Evolutionary conservation across 2,113 vertebrate genomes (phyloP), one percentile per base, ranked within the genome.

Genomic region (Antigone vipio): DNA sequence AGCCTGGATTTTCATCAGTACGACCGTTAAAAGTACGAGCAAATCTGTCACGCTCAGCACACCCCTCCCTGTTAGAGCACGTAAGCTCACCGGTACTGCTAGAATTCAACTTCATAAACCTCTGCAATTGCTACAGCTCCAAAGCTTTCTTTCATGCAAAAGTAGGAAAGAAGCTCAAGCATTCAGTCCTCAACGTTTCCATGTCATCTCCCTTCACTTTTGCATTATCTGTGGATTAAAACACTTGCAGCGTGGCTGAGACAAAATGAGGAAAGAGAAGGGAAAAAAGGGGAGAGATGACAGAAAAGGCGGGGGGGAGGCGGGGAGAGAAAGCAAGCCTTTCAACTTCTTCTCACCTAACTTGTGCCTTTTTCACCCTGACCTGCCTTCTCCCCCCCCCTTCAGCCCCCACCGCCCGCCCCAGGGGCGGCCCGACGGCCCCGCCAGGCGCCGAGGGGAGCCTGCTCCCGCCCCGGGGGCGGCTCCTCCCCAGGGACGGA

Each of bases 311-410:
- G 3, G 3, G 6, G 1, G 6, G 12, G 40, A 19, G 11, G 30
- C 2, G 10, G 1, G 21, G 9, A 7, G 18, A 18, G 3, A 1
- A 22, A n/a, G 29, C n/a, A 12, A 44, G 2, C 27, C 24, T 2
- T 1, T 0, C 5, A 22, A 15, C 56, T 63, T 53, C 5, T 30
- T 18, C 26, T 13, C 38, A 1, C 17, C 40, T 0, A 15, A 20
- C 53, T 47, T 16, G 0, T 1, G 5, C 6, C 40, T 6, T 24
- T 20, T 2, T 12, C 0, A 2, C 8, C 3, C 49, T 7, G 22
- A 5, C 26, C 52, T 0, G 17, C 63, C 38, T 12, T 5, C 1
- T 4, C 67, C 5, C n/a, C 35, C 35, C 6, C 19, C 26, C 20
- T 5, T 3, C 29, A 11, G 35, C 58, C 71, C 4, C 49, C 72